phyloP scores from a whole-genome alignment of 2,797 vertebrate species.

The Urocyon cinereoargenteus region DNA sequence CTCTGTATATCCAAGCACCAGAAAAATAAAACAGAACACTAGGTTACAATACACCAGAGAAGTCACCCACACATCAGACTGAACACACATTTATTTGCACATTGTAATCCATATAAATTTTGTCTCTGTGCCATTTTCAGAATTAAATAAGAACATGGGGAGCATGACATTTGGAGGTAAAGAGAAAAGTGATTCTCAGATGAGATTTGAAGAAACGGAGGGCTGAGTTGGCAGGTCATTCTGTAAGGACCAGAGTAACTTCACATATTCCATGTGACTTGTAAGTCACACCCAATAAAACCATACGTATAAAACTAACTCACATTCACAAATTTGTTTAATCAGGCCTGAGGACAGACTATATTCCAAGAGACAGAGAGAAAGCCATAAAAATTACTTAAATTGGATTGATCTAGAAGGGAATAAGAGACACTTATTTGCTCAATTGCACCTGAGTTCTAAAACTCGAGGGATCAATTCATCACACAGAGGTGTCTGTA shows the following conservation, averaged over 20 bases:
- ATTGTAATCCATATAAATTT: not conserved
- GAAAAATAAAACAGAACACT: not conserved
- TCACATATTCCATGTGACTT: not conserved
- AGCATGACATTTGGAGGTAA: conserved; percentile 36
- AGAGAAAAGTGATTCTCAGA: conserved; percentile 67
- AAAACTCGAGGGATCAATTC: not conserved
- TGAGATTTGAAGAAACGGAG: conserved; percentile 31
- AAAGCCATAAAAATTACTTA: not conserved
- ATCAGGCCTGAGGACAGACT: not conserved
- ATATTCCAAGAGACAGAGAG: not conserved
- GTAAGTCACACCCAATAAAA: conserved; percentile 39
- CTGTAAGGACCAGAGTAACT: not conserved
- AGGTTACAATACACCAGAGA: not conserved
- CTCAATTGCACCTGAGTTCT: not conserved
- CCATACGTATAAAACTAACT: not conserved
- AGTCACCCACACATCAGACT: not conserved
- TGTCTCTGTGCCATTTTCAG: conserved; percentile 51
- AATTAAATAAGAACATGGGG: conserved; percentile 57
- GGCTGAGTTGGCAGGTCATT: conserved; percentile 39
- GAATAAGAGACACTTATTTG: not conserved
- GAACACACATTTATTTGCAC: not conserved
- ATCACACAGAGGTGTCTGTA: not conserved
- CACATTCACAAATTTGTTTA: not conserved
- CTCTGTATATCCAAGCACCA: not conserved
- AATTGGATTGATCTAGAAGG: not conserved